Base-by-base conservation (phyloP, 2,113 vertebrate genomes). In the Phalacrocorax carbo region DNA sequence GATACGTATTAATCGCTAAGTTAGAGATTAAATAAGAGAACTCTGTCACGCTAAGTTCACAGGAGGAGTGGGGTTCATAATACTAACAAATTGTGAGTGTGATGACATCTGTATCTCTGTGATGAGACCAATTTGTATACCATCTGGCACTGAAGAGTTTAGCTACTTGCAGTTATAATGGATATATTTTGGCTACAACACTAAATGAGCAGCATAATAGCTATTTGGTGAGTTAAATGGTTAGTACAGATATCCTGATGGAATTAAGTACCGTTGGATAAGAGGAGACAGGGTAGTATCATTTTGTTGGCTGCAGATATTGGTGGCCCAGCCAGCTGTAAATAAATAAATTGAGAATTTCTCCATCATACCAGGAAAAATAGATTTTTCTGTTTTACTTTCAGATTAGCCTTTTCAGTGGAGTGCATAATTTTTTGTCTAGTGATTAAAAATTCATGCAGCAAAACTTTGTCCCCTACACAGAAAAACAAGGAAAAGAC, bases 121-220 rank as follows among this genome's bases (percentile, higher is more conserved):
- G 89, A 97, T 93, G 86, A 76, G 82, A 89, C 49, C 73, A 92
- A 97, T 97, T 96, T 97, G 36, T 88, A 85, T 64, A 91, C 96
- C 94, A 97, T 97, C 97, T 98, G 97, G 92, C 93, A 92, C 83
- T 85, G 93, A 94, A 96, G 55, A 87, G 17, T 82, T 97, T 61
- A 96, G 42, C 44, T 95, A 79, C 94, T 97, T 95, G 82, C 70
- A 94, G 79, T 93, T 76, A n/a, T 76, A 96, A 93, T 84, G 87
- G 82, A 97, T 38, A 77, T 77, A 93, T 95, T 98, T 94, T 94
- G 58, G 84, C 90, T 96, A 62, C 92, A 84, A 86, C 55, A 93
- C 13, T 62, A 75, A 95, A 88, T 52, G 62, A 58, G 94, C 40
- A 84, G 52, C 52, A 71, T 91, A 97, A 90, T 49, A 92, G 42